Conservation (phyloP, 2,113 vertebrate species). For the Corydoras sp. region DNA sequence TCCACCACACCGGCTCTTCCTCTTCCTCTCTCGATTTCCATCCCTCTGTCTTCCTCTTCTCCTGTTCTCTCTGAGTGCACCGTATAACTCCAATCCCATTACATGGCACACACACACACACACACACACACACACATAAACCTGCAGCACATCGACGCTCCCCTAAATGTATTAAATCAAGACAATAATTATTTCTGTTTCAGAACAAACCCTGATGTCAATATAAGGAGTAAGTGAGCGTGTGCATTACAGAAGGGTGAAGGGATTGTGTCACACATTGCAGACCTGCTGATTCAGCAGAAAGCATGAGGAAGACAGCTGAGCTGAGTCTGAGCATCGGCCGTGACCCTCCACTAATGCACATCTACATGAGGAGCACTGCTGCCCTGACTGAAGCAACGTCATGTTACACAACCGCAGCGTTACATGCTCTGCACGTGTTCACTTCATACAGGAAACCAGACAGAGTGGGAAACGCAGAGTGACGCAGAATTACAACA, state of each 20-base stretch:
- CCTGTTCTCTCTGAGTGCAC: conserved; percentile 44
- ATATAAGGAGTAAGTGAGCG: too few species aligned
- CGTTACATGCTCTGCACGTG: too few species aligned
- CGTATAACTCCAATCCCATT: conserved; percentile 26
- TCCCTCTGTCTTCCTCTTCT: conserved; percentile 31
- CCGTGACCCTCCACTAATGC: conserved; percentile 16
- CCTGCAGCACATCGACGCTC: too few species aligned
- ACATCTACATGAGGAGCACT: conserved; percentile 35
- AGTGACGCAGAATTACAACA: too few species aligned
- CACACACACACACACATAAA: too few species aligned
- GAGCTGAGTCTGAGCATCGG: conserved; percentile 28
- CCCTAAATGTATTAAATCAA: too few species aligned
- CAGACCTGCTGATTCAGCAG: conserved; percentile 45
- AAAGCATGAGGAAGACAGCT: conserved; percentile 18
- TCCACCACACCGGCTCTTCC: conserved; percentile 56
- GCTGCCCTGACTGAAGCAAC: conserved; percentile 11
- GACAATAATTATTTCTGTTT: too few species aligned
- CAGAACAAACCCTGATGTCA: too few species aligned
- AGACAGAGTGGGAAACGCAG: too few species aligned
- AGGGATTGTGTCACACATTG: conserved; percentile 33
- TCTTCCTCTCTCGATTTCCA: conserved; percentile 36
- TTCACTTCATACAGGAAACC: too few species aligned
- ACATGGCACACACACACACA: not conserved
- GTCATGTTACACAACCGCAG: not conserved
- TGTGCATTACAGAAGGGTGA: not conserved